phyloP scores from a whole-genome alignment of 2,113 vertebrate species.

The Podocnemis expansa region DNA sequence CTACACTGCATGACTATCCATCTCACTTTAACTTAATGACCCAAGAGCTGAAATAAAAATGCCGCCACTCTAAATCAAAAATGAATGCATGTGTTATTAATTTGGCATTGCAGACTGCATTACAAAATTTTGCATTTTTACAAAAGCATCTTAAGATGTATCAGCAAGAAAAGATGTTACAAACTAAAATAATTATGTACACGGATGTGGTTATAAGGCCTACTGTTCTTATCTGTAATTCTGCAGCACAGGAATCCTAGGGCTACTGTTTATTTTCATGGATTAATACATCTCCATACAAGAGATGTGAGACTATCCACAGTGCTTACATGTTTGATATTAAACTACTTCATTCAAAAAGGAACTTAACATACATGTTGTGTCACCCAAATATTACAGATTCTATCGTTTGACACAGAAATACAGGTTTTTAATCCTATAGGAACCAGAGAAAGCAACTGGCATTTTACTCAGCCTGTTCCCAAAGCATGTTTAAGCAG shows the following conservation, averaged over 20 bases:
- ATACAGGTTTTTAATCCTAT: not conserved
- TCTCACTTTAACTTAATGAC: not conserved
- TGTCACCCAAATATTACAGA: not conserved
- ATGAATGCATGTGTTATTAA: not conserved
- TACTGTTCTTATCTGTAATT: not conserved
- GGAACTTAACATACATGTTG: rapidly evolving
- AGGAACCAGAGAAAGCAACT: not conserved
- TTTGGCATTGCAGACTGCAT: not conserved
- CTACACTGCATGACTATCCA: not conserved
- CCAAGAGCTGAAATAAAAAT: not conserved
- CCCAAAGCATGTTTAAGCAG: not conserved
- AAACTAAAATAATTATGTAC: not conserved
- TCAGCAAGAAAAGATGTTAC: rapidly evolving
- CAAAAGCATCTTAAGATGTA: not conserved
- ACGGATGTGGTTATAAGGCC: not conserved
- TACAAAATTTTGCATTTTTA: not conserved
- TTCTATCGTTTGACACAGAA: not conserved
- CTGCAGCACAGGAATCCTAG: not conserved
- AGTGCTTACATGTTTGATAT: not conserved
- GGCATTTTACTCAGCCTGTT: not conserved
- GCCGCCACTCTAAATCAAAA: not conserved
- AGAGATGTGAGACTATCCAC: not conserved
- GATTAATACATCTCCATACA: not conserved
- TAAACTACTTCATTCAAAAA: not conserved
- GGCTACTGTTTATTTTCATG: not conserved